Conservation (phyloP, 2,113 vertebrate species). For the Nansenia antarctica region DNA sequence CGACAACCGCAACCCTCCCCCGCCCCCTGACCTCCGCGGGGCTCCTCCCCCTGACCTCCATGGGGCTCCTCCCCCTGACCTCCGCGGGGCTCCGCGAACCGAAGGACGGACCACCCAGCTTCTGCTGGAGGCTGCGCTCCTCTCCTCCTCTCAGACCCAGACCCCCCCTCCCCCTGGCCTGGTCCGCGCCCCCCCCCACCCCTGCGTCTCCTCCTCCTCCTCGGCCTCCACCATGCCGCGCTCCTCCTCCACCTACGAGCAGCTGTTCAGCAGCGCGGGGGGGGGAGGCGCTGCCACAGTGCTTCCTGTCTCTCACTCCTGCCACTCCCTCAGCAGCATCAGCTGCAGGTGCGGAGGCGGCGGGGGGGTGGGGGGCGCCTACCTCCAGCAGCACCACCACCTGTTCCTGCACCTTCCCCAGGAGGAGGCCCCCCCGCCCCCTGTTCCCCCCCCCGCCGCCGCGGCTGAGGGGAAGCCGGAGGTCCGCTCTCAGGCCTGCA, state of each 20-base stretch:
- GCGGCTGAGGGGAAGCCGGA: constrained; percentile 82
- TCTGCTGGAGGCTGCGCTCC: constrained; percentile 78
- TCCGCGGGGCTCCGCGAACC: constrained; percentile 60
- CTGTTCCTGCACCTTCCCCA: constrained; percentile 82
- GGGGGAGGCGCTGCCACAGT: too few species aligned
- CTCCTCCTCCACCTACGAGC: constrained; percentile 82
- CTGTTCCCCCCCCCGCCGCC: constrained; percentile 59
- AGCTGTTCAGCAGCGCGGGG: constrained; percentile 73
- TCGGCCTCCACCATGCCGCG: constrained; percentile 69
- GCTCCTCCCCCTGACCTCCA: constrained; percentile 20
- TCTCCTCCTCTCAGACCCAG: constrained; percentile 77
- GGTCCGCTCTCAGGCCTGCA: constrained; percentile 84
- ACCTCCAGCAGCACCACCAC: constrained; percentile 73
- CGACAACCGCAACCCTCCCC: too few species aligned
- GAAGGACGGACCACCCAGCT: constrained; percentile 77
- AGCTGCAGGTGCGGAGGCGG: constrained; percentile 67
- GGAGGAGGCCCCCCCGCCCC: constrained; percentile 81
- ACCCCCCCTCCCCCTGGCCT: constrained; percentile 41
- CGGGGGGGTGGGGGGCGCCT: constrained; percentile 70
- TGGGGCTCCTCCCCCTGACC: too few species aligned
- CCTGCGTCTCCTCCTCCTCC: constrained; percentile 77
- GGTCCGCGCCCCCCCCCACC: constrained; percentile 36
- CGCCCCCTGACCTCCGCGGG: constrained; percentile 39
- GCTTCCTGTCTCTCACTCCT: constrained; percentile 67
- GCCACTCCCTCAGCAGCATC: constrained; percentile 66